Evolutionary conservation across 1,140 invertebrate species (phyloP), one percentile per base, ranked within the genome.

Genomic region (Drosophila persimilis): DNA sequence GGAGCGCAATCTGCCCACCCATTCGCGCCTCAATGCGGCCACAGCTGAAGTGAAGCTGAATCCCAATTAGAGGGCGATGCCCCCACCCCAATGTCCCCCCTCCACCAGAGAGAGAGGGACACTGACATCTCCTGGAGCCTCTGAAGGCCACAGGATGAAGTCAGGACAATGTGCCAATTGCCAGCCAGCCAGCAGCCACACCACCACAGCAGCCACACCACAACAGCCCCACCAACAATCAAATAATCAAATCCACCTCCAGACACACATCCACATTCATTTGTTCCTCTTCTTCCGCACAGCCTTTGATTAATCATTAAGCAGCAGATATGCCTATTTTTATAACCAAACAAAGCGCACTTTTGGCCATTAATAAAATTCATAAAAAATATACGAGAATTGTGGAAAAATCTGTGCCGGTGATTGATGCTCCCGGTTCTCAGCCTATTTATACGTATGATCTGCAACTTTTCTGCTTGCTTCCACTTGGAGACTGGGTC

Each of bases 21-120:
- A 90, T 15, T 83, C 88, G 15, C 88, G 88, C 57, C 56, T 90
- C 2, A 90, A 90, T 73, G 88, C 88, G 62, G 88, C 79, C 73
- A 73, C 66, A 39, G 88, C 88, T 60, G 88, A 90, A 88, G 81
- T 88, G n/a, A 90, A 90, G 70, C 79, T 90, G 52, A 90, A 90
- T 90, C 88, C 88, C 61, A 90, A 90, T 90, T 90, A 90, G 86
- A 22, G 35, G 35, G 13, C 35, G 11, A 39, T 5, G 35, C 35
- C 11, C 11, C 11, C 24, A 24, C 24, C 3, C 11, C 1, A 26
- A 3, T 26, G 20, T 26, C n/a, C 41, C 4, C 11, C 13, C 0
- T 15, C 11, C 15, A 24, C 26, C 17, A 43, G 24, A 43, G 0
- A 4, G 35, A 11, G 11, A 39, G 35, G 11, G 11, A 11, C 35